phyloP scores from a whole-genome alignment of 2,797 vertebrate genomes.

The Ibycter americanus region DNA sequence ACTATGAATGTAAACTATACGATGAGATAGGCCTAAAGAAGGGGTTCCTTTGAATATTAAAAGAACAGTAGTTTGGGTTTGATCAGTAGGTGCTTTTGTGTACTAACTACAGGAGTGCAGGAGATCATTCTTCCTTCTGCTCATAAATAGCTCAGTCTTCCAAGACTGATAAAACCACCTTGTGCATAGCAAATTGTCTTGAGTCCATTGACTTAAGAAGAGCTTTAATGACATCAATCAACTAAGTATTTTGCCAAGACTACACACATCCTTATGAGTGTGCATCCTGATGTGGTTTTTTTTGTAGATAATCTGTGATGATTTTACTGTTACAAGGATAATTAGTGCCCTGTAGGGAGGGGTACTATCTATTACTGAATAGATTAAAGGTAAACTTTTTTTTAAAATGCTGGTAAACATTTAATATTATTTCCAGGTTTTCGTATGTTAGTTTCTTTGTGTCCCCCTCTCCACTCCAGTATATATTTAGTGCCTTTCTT shows the following conservation, averaged over 20 bases:
- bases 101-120: not conserved
- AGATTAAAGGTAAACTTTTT: not conserved
- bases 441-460: not conserved
- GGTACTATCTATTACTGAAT: not conserved
- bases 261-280: not conserved
- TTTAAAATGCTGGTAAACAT: not conserved
- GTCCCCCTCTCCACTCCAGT: fast-evolving
- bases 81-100: not conserved
- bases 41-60: not conserved
- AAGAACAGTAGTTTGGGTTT: not conserved
- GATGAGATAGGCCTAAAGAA: not conserved
- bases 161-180: not conserved
- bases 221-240: not conserved
- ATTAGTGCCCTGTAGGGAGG: not conserved
- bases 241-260: not conserved
- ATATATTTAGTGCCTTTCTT: not conserved
- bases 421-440: not conserved
- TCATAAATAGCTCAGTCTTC: not conserved
- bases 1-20: not conserved
- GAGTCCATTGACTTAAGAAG: not conserved
- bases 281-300: not conserved
- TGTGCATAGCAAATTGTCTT: not conserved
- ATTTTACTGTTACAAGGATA: not conserved
- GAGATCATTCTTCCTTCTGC: not conserved
- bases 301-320: not conserved